phyloP scores from a whole-genome alignment of 1,140 invertebrate species.

The Hetaerina americana region DNA sequence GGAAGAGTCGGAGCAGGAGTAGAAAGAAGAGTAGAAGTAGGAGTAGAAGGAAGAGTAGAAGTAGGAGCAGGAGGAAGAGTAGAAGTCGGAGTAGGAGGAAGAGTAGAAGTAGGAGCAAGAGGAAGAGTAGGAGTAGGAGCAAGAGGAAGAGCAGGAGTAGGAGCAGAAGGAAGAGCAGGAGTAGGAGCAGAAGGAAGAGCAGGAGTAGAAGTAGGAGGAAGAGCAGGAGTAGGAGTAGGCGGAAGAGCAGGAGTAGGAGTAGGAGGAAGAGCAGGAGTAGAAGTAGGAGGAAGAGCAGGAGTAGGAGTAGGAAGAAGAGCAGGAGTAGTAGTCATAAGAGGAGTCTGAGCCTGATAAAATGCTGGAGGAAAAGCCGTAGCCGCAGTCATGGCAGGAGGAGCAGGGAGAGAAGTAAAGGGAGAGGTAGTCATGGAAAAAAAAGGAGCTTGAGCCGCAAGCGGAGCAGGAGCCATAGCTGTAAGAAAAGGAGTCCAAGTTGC shows the following conservation, averaged over 20 bases:
- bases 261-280: slow-evolving; percentile 23
- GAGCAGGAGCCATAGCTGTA: slow-evolving; percentile 23
- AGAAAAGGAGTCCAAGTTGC: slow-evolving; percentile 11
- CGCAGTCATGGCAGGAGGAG: neutral
- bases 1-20: slow-evolving; percentile 9
- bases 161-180: slow-evolving; percentile 16
- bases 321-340: slow-evolving; percentile 8
- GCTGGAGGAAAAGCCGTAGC: neutral
- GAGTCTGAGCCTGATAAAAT: slow-evolving; percentile 13
- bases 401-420: slow-evolving; percentile 19
- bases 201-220: slow-evolving; percentile 7
- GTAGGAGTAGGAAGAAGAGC: slow-evolving; percentile 19
- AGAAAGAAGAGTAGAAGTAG: slow-evolving; percentile 9
- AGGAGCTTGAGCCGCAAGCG: slow-evolving; percentile 16
- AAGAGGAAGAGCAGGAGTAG: slow-evolving; percentile 18
- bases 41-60: slow-evolving; percentile 7
- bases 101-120: slow-evolving; percentile 20
- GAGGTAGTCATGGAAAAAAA: no score
- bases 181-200: neutral
- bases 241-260: slow-evolving; percentile 18
- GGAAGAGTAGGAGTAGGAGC: slow-evolving; percentile 16
- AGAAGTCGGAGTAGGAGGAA: slow-evolving; percentile 18
- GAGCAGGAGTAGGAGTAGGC: slow-evolving; percentile 6
- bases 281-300: slow-evolving; percentile 4
- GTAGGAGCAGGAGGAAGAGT: slow-evolving; percentile 17